phyloP scores from a whole-genome alignment of 2,113 vertebrate species.

The Ellobius talpinus region DNA sequence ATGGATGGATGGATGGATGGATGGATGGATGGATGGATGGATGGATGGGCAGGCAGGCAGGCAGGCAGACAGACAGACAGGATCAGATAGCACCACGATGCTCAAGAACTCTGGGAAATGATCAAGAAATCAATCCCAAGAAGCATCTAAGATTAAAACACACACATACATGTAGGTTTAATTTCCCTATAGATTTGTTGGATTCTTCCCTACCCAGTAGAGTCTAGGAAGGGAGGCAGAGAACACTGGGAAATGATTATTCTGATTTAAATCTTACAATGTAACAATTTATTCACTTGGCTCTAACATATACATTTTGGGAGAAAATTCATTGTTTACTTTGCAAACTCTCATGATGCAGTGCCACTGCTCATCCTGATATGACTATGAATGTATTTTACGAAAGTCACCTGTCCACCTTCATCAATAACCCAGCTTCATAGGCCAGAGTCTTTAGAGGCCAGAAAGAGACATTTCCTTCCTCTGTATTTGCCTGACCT shows the following conservation, averaged over 20 bases:
- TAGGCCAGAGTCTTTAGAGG: neutral
- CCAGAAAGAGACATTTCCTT: neutral
- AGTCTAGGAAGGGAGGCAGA: neutral
- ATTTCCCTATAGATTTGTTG: constrained; percentile 9
- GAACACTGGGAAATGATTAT: neutral
- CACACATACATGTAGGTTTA: neutral
- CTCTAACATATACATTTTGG: neutral
- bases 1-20: too few species aligned
- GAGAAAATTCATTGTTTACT: neutral
- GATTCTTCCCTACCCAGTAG: constrained; percentile 30
- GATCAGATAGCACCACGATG: neutral
- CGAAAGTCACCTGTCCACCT: neutral
- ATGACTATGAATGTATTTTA: neutral
- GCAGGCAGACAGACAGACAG: too few species aligned
- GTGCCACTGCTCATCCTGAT: neutral
- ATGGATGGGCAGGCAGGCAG: too few species aligned
- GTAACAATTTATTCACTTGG: neutral
- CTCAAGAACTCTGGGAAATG: neutral
- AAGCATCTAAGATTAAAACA: neutral
- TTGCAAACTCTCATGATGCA: neutral
- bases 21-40: too few species aligned
- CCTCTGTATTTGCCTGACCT: too few species aligned
- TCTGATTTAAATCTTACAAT: constrained; percentile 35
- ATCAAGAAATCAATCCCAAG: neutral
- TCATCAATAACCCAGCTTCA: too few species aligned